Evolutionary conservation across 2,888 invertebrate species (phyloP).

Genomic region (Nephrotoma appendiculata): DNA sequence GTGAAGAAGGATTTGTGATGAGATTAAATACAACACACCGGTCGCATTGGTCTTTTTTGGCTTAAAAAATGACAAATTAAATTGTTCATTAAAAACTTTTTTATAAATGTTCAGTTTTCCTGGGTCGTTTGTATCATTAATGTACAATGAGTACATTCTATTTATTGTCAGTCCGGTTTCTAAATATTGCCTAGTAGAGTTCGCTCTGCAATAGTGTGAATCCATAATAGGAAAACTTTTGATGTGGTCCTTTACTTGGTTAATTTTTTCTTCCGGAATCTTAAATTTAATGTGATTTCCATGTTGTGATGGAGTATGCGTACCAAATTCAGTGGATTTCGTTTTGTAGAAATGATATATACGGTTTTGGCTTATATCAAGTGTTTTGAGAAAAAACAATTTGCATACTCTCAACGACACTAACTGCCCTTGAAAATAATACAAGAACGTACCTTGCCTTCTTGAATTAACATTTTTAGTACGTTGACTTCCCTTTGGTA

Average conservation of each 20-base stretch:
- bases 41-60: conserved; percentile 10
- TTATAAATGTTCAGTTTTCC: conserved; percentile 3
- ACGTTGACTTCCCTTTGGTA: background rate
- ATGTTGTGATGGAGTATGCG: background rate
- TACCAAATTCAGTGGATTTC: background rate
- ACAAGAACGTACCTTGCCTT: background rate
- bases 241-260: conserved; percentile 7
- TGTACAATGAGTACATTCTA: background rate
- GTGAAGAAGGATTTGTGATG: background rate
- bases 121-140: background rate
- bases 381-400: conserved; percentile 7
- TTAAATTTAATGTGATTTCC: conserved; percentile 6
- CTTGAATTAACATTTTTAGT: background rate
- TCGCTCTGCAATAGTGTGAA: conserved; percentile 9
- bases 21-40: background rate
- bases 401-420: conserved; percentile 3
- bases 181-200: conserved; percentile 9
- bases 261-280: background rate
- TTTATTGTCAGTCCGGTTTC: conserved; percentile 7
- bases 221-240: conserved; percentile 2
- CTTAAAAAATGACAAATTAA: background rate
- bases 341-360: conserved; percentile 9
- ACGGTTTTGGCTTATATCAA: conserved; percentile 7
- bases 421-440: conserved; percentile 6
- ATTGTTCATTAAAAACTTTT: conserved; percentile 7